A percentile compares a stretch with the other conserved stretches of the same genome.
These are phyloP conservation scores for Lithosia quadra DNA, from an alignment of 2,888 invertebrate genomes.

Conservation along the genomic window DNA sequence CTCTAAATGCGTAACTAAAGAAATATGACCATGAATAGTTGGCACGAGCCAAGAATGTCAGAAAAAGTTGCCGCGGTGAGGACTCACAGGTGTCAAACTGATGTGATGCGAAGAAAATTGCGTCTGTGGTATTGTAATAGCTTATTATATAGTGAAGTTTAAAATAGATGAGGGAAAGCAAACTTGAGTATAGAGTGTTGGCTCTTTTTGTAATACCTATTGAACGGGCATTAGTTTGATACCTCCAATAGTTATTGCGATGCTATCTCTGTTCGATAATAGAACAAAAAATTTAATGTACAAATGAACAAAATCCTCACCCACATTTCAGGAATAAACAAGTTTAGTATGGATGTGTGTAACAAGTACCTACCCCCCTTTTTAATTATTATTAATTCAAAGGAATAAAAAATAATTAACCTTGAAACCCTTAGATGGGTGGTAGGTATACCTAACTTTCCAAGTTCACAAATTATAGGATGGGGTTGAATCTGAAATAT, in stretches of 20 bases:
- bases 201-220: too few species aligned
- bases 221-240: background rate
- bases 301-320: too few species aligned
- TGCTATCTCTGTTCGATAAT: background rate
- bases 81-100: slow-evolving; percentile 46
- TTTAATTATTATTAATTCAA: too few species aligned
- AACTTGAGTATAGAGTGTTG: background rate
- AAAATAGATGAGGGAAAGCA: background rate
- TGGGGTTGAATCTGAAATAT: background rate
- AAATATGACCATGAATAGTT: slow-evolving; percentile 68
- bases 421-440: too few species aligned
- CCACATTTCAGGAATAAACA: too few species aligned
- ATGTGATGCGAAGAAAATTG: slow-evolving; percentile 50
- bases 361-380: too few species aligned
- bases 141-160: slow-evolving; percentile 33
- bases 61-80: slow-evolving; percentile 56
- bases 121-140: slow-evolving; percentile 55
- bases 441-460: too few species aligned
- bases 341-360: too few species aligned
- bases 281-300: too few species aligned
- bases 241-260: background rate
- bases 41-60: slow-evolving; percentile 80
- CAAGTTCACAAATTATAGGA: too few species aligned
- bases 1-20: slow-evolving; percentile 59
- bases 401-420: too few species aligned